A percentile compares a stretch with the other conserved stretches of the same genome.
Evolutionary conservation across 2,797 vertebrate genomes (phyloP).

Genomic region (Propithecus deckenii): DNA sequence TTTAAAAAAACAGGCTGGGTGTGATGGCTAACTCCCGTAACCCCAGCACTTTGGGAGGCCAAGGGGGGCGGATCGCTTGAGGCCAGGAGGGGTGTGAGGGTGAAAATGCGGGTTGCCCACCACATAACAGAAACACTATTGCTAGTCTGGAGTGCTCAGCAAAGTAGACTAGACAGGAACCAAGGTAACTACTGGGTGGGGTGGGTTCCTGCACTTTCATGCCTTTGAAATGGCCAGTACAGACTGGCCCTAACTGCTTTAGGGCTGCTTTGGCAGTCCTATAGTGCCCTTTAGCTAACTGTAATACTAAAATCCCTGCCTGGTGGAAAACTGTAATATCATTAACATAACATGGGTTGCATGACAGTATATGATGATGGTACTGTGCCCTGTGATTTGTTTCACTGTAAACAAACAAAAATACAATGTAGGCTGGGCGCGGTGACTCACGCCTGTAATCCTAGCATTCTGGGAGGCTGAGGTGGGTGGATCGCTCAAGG

Average conservation of each 20-base stretch:
- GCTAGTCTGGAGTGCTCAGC: not conserved
- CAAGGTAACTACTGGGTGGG: not conserved
- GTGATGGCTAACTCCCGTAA: not conserved
- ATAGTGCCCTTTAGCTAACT: not conserved
- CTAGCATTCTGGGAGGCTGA: no score
- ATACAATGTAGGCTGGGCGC: not conserved
- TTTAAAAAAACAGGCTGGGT: not conserved
- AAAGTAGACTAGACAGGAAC: not conserved
- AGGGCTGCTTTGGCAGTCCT: not conserved
- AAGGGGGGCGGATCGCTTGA: not conserved
- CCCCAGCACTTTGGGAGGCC: not conserved
- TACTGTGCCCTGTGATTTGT: not conserved
- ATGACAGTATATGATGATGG: not conserved
- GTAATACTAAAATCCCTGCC: not conserved
- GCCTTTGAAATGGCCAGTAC: not conserved
- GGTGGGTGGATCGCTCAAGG: no score
- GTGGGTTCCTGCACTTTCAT: not conserved
- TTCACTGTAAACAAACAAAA: not conserved
- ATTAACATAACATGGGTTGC: not conserved
- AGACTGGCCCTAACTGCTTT: not conserved
- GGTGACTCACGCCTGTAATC: no score
- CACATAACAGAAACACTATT: not conserved
- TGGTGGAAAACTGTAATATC: not conserved
- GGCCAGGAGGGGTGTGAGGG: not conserved
- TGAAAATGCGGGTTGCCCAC: not conserved